A percentile compares a stretch with the other conserved stretches of the same genome.
These are phyloP conservation scores for Callinectes sapidus DNA, from an alignment of 2,888 invertebrate species.

Conservation along the genomic window DNA sequence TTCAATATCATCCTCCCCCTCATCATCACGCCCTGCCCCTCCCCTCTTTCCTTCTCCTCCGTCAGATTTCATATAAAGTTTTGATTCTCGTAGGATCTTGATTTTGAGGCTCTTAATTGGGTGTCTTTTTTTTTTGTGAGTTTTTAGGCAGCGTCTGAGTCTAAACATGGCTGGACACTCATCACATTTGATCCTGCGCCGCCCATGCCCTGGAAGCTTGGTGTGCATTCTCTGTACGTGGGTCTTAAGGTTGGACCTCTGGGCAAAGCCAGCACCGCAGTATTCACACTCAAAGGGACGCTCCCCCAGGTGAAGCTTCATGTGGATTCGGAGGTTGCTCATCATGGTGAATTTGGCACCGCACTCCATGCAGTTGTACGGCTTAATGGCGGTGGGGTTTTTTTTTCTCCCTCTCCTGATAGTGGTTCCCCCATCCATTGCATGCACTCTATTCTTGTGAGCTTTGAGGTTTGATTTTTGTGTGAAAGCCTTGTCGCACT, in stretches of 20 bases:
- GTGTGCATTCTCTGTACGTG: slow-evolving; percentile 71
- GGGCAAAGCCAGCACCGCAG: slow-evolving; percentile 72
- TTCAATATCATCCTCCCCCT: slow-evolving; percentile 44
- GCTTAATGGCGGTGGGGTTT: slow-evolving; percentile 70
- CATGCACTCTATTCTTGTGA: slow-evolving; percentile 71
- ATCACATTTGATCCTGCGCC: slow-evolving; percentile 69
- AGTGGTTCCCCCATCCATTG: slow-evolving; percentile 51
- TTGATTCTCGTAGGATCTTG: slow-evolving; percentile 72
- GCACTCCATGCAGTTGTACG: slow-evolving; percentile 70
- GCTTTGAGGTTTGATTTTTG: slow-evolving; percentile 72
- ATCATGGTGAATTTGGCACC: slow-evolving; percentile 72
- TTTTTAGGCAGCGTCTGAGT: slow-evolving; percentile 71
- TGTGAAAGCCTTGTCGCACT: slow-evolving; percentile 73
- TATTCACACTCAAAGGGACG: slow-evolving; percentile 70
- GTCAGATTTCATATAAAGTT: slow-evolving; percentile 68
- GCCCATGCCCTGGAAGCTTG: slow-evolving; percentile 56
- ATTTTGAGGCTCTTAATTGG: slow-evolving; percentile 72
- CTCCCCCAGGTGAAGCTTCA: slow-evolving; percentile 70
- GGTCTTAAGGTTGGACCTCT: slow-evolving; percentile 71
- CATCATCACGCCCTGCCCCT: slow-evolving; percentile 14
- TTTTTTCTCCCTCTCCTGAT: slow-evolving; percentile 70
- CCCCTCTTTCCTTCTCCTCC: slow-evolving; percentile 20
- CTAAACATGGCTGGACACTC: slow-evolving; percentile 72
- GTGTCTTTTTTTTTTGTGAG: slow-evolving; percentile 72
- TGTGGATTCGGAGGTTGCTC: slow-evolving; percentile 72